Evolutionary conservation across 23 tunicate genomes (phyloP).

Genomic region (Trididemnum miniatum): DNA sequence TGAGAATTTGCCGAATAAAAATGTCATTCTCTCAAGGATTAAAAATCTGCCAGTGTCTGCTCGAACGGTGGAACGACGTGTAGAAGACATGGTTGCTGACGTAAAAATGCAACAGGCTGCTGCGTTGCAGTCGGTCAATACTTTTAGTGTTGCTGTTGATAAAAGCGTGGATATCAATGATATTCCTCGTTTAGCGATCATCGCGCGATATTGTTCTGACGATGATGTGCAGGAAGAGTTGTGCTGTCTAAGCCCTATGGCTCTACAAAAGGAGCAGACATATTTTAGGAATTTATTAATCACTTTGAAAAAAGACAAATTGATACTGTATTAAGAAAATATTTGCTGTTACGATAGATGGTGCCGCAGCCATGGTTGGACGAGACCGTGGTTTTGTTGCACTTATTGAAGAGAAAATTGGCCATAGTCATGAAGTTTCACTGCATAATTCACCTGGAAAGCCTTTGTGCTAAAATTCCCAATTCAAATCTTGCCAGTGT

Average conservation of each 20-base stretch:
- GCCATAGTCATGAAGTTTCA: conserved; percentile 48
- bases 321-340: conserved; percentile 44
- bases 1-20: too few species aligned
- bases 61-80: too few species aligned
- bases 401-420: conserved; percentile 42
- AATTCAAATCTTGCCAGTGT: conserved; percentile 42
- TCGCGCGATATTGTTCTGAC: conserved; percentile 37
- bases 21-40: too few species aligned
- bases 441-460: conserved; percentile 53
- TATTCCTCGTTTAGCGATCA: conserved; percentile 51
- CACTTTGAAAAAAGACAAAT: conserved; percentile 38
- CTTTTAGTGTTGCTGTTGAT: conserved; percentile 43
- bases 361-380: conserved; percentile 47
- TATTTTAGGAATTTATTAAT: conserved; percentile 26
- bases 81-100: too few species aligned
- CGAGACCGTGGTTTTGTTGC: conserved; percentile 57
- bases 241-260: conserved; percentile 44
- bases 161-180: conserved; percentile 43
- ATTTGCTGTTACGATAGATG: conserved; percentile 50
- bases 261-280: conserved; percentile 50
- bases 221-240: conserved; percentile 44
- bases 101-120: too few species aligned
- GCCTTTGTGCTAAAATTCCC: conserved; percentile 56
- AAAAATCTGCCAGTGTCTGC: too few species aligned
- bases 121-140: conserved; percentile 33